Evolutionary conservation across 2,797 vertebrate genomes (phyloP).

Genomic region (Ctenosaura bakeri): DNA sequence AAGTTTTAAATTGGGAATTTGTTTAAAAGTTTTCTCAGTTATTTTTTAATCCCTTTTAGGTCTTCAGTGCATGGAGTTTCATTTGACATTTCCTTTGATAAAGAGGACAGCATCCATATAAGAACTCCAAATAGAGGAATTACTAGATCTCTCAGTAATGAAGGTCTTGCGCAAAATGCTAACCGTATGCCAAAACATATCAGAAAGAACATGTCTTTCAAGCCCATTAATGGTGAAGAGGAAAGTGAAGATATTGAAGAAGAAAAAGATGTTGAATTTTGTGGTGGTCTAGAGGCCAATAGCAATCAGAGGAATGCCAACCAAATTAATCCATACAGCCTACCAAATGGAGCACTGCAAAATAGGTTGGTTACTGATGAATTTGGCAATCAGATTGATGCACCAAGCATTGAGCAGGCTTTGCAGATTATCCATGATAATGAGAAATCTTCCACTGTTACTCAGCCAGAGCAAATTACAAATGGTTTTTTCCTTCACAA

Average conservation of each 20-base stretch:
- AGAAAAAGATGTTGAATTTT: slow-evolving; percentile 75
- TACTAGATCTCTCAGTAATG: slow-evolving; percentile 93
- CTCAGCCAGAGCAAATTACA: slow-evolving; percentile 83
- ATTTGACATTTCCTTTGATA: slow-evolving; percentile 97
- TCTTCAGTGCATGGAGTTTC: slow-evolving; percentile 95
- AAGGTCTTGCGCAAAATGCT: slow-evolving; percentile 89
- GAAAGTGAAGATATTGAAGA: slow-evolving; percentile 87
- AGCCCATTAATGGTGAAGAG: slow-evolving; percentile 90
- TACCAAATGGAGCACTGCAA: slow-evolving; percentile 87
- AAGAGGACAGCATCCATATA: slow-evolving; percentile 82
- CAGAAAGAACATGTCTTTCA: slow-evolving; percentile 92
- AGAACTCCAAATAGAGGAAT: slow-evolving; percentile 83
- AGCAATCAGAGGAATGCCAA: slow-evolving; percentile 68
- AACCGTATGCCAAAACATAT: slow-evolving; percentile 84
- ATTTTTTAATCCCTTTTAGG: slow-evolving; percentile 74
- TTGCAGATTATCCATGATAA: slow-evolving; percentile 93
- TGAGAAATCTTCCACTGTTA: slow-evolving; percentile 83
- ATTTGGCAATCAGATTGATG: slow-evolving; percentile 82
- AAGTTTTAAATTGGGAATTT: background rate
- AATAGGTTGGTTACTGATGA: slow-evolving; percentile 81
- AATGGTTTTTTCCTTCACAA: slow-evolving; percentile 95
- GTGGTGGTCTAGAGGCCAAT: background rate
- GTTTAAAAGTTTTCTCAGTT: slow-evolving; percentile 41
- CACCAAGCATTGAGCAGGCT: slow-evolving; percentile 93
- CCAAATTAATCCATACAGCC: slow-evolving; percentile 74